Evolutionary conservation across 2,797 vertebrate genomes (phyloP).

Genomic region (Oophaga sylvatica): DNA sequence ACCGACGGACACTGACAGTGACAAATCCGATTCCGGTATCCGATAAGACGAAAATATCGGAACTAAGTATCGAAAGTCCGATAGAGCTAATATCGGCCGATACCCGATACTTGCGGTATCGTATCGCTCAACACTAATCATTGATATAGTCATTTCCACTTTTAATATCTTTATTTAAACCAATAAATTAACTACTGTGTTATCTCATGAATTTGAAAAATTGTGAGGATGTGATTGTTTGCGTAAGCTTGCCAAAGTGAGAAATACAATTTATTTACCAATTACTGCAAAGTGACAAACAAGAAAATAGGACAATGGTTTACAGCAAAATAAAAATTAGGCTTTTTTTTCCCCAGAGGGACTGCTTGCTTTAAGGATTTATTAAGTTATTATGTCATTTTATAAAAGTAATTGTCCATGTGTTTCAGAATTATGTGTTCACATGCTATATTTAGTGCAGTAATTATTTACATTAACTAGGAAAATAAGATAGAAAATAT

Average conservation of each 20-base stretch:
- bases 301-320: not conserved
- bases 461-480: not conserved
- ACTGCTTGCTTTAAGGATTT: conserved; percentile 4
- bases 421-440: not conserved
- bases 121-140: too few relatives aligned
- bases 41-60: too few relatives aligned
- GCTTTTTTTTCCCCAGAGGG: not conserved
- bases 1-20: too few relatives aligned
- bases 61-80: too few relatives aligned
- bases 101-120: too few relatives aligned
- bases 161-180: conserved; percentile 1
- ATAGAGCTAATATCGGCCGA: too few relatives aligned
- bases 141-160: not conserved
- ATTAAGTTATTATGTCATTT: not conserved
- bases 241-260: not conserved
- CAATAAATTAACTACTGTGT: not conserved
- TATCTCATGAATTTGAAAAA: not conserved
- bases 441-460: not conserved
- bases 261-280: conserved; percentile 42
- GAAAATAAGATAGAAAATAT: too few relatives aligned
- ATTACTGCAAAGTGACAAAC: conserved; percentile 30
- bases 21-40: too few relatives aligned
- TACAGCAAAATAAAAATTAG: conserved; percentile 11
- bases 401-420: not conserved
- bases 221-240: conserved; percentile 4